Conservation (phyloP, 2,113 vertebrate genomes). For the Pangasianodon hypophthalmus region DNA sequence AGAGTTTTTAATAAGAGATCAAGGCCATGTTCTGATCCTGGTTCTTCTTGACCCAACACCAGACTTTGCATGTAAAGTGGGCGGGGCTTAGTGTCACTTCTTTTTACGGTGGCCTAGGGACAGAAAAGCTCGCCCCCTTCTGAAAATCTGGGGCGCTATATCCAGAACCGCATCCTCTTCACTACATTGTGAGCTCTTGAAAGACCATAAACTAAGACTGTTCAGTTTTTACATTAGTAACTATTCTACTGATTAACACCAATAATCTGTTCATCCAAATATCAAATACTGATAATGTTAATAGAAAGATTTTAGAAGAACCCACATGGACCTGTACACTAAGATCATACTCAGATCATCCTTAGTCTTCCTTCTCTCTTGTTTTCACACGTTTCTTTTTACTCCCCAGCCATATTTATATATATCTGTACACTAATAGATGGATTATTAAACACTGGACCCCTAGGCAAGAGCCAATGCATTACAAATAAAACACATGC, state of each 20-base stretch:
- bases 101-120: neutral
- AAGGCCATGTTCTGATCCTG: slow-evolving; percentile 9
- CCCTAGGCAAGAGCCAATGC: neutral
- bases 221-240: too few relatives aligned
- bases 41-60: neutral
- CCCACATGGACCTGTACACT: neutral
- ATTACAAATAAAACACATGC: neutral
- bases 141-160: neutral
- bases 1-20: slow-evolving; percentile 7
- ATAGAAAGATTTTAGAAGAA: neutral
- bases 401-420: neutral
- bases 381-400: neutral
- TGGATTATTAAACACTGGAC: too few relatives aligned
- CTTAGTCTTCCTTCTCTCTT: neutral
- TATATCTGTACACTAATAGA: neutral
- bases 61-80: neutral
- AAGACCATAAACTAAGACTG: neutral
- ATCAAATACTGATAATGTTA: neutral
- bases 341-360: neutral
- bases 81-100: neutral
- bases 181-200: neutral
- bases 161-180: neutral
- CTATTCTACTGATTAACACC: too few relatives aligned
- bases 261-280: too few relatives aligned
- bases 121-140: neutral